Percentiles rank a stretch among this genome's conserved stretches.
These are phyloP conservation scores for Hyposoter dolosus DNA, from an alignment of 2,888 invertebrate genomes.

Conservation along the genomic window DNA sequence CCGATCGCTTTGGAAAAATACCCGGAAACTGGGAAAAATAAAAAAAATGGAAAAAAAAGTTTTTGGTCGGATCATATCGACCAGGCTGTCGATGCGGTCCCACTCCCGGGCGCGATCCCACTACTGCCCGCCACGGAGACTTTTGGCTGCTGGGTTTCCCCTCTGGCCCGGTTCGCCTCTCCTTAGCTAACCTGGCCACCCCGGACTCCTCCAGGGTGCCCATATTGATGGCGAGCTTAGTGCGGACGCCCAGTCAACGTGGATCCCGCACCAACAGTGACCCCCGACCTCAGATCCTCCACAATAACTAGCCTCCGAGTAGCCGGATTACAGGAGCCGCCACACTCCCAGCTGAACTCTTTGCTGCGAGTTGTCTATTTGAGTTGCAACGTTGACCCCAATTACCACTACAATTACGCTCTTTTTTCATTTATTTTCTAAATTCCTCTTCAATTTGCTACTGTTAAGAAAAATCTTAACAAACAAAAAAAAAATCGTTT, in stretches of 20 bases:
- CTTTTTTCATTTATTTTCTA: neutral
- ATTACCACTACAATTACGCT: neutral
- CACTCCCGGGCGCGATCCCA: conserved; percentile 99
- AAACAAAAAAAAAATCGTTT: neutral
- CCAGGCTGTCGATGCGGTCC: conserved; percentile 94
- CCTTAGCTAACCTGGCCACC: conserved; percentile 97
- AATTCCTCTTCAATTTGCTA: neutral
- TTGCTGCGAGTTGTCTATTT: conserved; percentile 70
- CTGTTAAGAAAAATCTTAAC: too few species aligned
- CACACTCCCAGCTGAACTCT: conserved; percentile 93
- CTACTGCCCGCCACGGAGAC: conserved; percentile 99
- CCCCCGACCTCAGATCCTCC: conserved; percentile 97
- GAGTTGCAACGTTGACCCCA: conserved; percentile 43
- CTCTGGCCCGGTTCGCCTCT: conserved; percentile 99
- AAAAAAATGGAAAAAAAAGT: conserved; percentile 87
- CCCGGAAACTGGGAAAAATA: conserved; percentile 45
- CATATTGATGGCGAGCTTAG: conserved; percentile 99
- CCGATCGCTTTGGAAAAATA: neutral
- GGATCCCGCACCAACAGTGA: conserved; percentile 88
- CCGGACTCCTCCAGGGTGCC: conserved; percentile 93
- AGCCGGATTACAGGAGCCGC: conserved; percentile 99
- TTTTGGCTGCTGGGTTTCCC: conserved; percentile 99
- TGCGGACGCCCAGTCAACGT: conserved; percentile 97
- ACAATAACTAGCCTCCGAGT: conserved; percentile 95
- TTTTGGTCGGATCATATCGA: conserved; percentile 91